These are phyloP conservation scores for Conchocele bisecta DNA, from an alignment of 2,888 invertebrate genomes.

Conservation along the genomic window DNA sequence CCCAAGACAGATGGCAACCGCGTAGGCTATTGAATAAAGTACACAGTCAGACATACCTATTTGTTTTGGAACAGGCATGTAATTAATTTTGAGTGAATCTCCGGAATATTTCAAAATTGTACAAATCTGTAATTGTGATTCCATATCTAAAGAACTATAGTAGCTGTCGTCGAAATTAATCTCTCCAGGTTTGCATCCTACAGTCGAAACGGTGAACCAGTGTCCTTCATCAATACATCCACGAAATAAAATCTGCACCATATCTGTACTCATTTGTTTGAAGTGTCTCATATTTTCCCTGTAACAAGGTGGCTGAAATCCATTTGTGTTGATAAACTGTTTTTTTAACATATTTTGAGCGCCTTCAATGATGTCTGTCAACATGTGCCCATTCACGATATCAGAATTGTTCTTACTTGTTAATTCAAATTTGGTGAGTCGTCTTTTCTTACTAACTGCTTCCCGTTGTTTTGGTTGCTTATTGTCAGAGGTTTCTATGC, in stretches of 20 bases:
- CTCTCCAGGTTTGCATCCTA: not conserved
- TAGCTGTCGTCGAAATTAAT: not conserved
- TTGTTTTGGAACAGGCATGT: not conserved
- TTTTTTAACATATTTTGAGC: slow-evolving; percentile 1
- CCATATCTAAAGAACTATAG: not conserved
- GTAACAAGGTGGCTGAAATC: not conserved
- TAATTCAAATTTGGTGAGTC: not conserved
- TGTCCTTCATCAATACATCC: not conserved
- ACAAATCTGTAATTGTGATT: not conserved
- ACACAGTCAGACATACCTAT: not conserved
- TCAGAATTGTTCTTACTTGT: too few relatives aligned
- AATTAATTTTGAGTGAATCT: not conserved
- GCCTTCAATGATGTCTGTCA: not conserved
- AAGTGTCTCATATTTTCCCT: slow-evolving; percentile 1
- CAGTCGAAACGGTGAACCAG: slow-evolving; percentile 9
- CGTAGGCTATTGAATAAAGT: not conserved
- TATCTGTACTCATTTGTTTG: not conserved
- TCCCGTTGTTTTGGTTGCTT: not conserved
- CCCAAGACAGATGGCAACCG: slow-evolving; percentile 1
- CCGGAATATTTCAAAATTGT: slow-evolving; percentile 1
- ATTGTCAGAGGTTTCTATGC: too few relatives aligned
- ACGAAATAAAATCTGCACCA: slow-evolving; percentile 6
- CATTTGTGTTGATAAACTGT: slow-evolving; percentile 2
- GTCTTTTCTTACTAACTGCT: not conserved
- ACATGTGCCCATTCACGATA: not conserved